phyloP scores from a whole-genome alignment of 2,797 vertebrate species.

The Halcyon badia region DNA sequence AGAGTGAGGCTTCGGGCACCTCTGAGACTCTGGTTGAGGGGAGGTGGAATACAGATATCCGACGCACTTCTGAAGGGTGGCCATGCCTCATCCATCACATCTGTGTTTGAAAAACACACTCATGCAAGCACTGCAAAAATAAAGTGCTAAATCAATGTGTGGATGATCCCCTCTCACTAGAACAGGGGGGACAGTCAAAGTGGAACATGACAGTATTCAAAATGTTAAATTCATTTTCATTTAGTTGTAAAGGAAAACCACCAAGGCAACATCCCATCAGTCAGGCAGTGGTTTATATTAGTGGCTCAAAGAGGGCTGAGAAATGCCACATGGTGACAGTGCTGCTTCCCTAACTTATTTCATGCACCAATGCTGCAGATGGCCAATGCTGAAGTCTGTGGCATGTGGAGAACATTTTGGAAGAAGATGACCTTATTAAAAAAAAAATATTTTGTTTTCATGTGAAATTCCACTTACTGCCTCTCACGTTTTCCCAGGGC shows the following conservation, averaged over 20 bases:
- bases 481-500: neutral
- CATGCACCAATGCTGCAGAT: rapidly evolving
- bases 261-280: rapidly evolving
- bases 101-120: neutral
- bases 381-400: neutral
- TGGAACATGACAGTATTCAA: neutral
- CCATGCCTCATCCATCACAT: neutral
- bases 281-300: neutral
- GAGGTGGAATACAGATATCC: neutral
- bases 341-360: neutral
- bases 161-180: neutral
- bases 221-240: neutral
- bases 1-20: rapidly evolving
- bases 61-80: neutral
- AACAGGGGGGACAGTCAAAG: neutral
- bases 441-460: neutral
- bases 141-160: neutral
- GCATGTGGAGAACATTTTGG: neutral
- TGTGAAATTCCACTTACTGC: neutral
- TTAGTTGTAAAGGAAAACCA: neutral
- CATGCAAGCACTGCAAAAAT: neutral
- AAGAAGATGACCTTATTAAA: neutral
- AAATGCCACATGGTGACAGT: rapidly evolving
- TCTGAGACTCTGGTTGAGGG: neutral
- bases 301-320: neutral